Conservation (phyloP, 2,797 vertebrate species). For the Hoplostethus mediterraneus region DNA sequence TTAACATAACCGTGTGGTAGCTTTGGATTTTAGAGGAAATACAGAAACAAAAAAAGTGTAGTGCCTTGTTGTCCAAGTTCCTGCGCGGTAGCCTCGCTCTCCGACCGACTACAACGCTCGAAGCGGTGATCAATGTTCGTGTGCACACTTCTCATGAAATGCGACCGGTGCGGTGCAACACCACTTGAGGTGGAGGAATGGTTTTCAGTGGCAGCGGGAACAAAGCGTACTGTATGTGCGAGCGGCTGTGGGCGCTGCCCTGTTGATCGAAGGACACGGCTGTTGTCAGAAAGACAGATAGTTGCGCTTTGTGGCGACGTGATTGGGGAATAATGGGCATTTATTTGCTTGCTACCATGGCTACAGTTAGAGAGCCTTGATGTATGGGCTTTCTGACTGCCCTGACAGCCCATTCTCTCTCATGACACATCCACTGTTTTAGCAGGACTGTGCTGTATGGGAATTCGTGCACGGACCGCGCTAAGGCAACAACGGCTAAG, state of each 20-base stretch:
- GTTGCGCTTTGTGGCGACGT: conserved; percentile 62
- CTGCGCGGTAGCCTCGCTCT: conserved; percentile 18
- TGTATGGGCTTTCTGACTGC: conserved; percentile 43
- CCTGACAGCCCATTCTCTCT: conserved; percentile 49
- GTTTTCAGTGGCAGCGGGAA: conserved; percentile 37
- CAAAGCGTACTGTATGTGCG: conserved; percentile 51
- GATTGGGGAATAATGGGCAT: conserved; percentile 63
- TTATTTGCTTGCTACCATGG: conserved; percentile 80
- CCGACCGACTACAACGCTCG: conserved; percentile 39
- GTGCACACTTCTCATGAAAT: conserved; percentile 40
- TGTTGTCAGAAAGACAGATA: conserved; percentile 75
- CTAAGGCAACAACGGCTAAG: conserved; percentile 59
- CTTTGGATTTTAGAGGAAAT: too few relatives aligned
- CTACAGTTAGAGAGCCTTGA: conserved; percentile 57
- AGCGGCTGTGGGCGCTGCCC: conserved; percentile 50
- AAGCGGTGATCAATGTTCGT: conserved; percentile 31
- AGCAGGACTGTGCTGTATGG: conserved; percentile 32
- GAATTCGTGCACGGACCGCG: conserved; percentile 62
- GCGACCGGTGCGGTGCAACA: conserved; percentile 5
- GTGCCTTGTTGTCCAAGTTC: background rate
- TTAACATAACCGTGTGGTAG: too few relatives aligned
- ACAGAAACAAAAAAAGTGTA: background rate
- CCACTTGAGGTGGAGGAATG: conserved; percentile 27
- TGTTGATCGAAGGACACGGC: conserved; percentile 71
- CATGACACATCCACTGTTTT: conserved; percentile 60